Conservation (phyloP, 2,797 vertebrate species). For the Cossypha niveicapilla region DNA sequence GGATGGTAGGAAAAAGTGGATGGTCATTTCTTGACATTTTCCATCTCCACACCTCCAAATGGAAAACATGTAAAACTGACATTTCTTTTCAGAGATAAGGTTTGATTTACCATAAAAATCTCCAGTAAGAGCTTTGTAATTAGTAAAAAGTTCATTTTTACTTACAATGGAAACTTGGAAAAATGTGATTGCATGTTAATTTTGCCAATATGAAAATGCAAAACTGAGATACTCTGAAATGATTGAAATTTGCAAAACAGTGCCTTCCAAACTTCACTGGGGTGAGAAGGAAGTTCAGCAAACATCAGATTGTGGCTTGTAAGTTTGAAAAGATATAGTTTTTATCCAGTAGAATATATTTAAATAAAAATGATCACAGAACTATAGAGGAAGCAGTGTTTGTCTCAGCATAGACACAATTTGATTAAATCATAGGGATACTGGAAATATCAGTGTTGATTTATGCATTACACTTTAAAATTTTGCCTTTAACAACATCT, state of each 20-base stretch:
- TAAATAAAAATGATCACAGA: not conserved
- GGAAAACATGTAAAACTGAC: not conserved
- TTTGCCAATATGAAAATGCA: not conserved
- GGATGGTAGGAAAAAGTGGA: not conserved
- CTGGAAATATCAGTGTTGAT: not conserved
- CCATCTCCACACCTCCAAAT: not conserved
- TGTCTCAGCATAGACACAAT: not conserved
- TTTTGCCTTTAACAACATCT: not conserved
- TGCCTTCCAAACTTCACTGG: not conserved
- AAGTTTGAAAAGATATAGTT: fast-evolving
- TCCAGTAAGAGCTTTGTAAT: not conserved
- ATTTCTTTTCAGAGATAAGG: not conserved
- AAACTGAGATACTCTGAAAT: not conserved
- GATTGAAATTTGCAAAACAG: not conserved
- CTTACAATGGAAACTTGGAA: fast-evolving
- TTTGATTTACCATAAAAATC: not conserved
- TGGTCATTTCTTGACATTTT: not conserved
- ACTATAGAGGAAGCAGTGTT: not conserved
- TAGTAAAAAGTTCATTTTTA: not conserved
- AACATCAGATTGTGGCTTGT: not conserved
- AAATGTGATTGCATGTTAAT: fast-evolving
- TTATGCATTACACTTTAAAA: not conserved
- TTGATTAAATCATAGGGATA: not conserved
- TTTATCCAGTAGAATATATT: not conserved
- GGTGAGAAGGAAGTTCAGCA: not conserved